Base-by-base conservation (phyloP, 2,888 invertebrate species). In the Pherbina coryleti region DNA sequence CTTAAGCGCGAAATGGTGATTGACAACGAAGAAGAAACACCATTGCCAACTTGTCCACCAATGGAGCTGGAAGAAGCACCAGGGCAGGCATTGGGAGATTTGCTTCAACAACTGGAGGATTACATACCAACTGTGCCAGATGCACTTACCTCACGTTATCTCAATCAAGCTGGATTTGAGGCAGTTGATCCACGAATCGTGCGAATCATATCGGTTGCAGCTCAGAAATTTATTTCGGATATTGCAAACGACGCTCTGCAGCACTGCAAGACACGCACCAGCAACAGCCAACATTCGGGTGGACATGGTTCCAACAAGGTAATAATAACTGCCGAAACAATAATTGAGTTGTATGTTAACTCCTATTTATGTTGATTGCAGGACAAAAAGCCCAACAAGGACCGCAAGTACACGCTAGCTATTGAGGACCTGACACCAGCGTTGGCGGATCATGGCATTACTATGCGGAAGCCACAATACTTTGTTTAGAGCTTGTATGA, bases 221-320 rank as follows among this genome's bases (percentile, higher is more conserved):
- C 98, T 0, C 99, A 99, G 88, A 99, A 99, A 89, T 99, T 98
- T 86, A 94, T 99, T 69, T 98, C 98, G 0, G 99, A 99, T 89
- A 95, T 99, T 81, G 97, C 97, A 0, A 98, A 98, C 85, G 99
- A 99, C 91, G 98, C 98, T 0, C 91, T 99, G 57, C 98, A 98
- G 85, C 98, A 98, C 88, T 98, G 97, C 89, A 98, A 98, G 89
- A 97, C 98, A 90, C 92, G 97, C 57, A 93, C 93, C 7, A 93
- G 94, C n/a, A 95, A 95, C 81, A 93, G 93, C 70, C 93, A 93
- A 37, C 90, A 88, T 83, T 88, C 91, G 0, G 91, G 91, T 22
- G 91, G 91, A 17, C 93, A 93, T 84, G 91, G 88, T 71, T 88
- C 88, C 49, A 91, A 92, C 0, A 93, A 93, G 88, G 91, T 91